These are phyloP conservation scores for Calyptomena viridis DNA, from an alignment of 2,113 vertebrate genomes.

Conservation along the genomic window DNA sequence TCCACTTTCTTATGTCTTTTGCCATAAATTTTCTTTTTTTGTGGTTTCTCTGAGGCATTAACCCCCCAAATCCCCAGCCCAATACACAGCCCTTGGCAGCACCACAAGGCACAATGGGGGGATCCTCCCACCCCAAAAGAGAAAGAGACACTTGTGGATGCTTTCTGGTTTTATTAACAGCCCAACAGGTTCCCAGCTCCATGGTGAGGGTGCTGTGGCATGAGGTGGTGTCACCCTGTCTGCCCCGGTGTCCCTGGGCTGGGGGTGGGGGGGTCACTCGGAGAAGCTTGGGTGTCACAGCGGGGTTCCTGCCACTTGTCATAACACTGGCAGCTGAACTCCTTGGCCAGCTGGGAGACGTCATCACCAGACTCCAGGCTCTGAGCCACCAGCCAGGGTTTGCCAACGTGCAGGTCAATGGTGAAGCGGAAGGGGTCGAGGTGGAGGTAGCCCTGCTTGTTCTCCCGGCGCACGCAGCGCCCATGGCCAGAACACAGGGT, in stretches of 20 bases:
- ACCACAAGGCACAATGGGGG: neutral
- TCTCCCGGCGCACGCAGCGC: slow-evolving; percentile 79
- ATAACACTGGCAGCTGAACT: slow-evolving; percentile 91
- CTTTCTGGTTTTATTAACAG: neutral
- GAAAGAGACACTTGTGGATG: neutral
- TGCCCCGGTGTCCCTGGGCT: rapidly evolving
- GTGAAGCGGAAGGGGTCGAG: slow-evolving; percentile 77
- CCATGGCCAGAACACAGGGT: slow-evolving; percentile 81
- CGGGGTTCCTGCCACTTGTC: slow-evolving; percentile 74
- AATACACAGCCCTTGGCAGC: neutral
- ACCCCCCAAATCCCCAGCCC: neutral
- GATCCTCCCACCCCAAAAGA: neutral
- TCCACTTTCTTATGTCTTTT: neutral
- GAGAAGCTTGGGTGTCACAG: slow-evolving; percentile 41
- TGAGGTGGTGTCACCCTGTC: neutral
- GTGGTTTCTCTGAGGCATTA: neutral
- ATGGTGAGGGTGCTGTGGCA: rapidly evolving
- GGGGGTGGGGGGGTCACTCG: neutral
- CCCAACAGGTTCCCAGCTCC: neutral
- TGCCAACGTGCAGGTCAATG: slow-evolving; percentile 58
- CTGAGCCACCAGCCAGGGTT: slow-evolving; percentile 62
- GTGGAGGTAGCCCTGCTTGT: slow-evolving; percentile 78
- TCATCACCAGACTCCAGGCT: slow-evolving; percentile 55
- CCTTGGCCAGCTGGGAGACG: neutral
- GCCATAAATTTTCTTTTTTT: neutral